These are phyloP conservation scores for Tylochromis polylepis DNA, from an alignment of 2,113 vertebrate species.

Conservation along the genomic window DNA sequence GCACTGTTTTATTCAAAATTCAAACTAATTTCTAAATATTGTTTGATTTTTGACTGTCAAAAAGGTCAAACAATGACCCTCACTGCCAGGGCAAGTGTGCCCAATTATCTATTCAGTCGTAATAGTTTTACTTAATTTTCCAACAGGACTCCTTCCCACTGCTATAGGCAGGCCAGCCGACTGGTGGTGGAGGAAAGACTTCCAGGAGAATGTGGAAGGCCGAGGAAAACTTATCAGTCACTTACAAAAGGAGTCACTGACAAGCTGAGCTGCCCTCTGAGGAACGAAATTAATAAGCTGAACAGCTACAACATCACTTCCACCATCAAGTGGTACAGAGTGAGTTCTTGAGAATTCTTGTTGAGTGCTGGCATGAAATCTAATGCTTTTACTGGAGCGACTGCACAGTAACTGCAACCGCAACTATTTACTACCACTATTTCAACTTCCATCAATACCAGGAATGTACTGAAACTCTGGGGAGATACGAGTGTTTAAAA, in stretches of 20 bases:
- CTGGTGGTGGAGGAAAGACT: slow-evolving; percentile 35
- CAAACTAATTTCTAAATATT: too few species aligned
- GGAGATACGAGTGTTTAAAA: not conserved
- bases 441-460: not conserved
- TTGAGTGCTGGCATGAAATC: not conserved
- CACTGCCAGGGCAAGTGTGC: too few species aligned
- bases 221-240: rapidly evolving
- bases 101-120: not conserved
- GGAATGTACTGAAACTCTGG: not conserved
- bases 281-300: slow-evolving; percentile 60
- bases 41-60: too few species aligned
- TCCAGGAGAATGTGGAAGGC: slow-evolving; percentile 26
- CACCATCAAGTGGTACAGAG: slow-evolving; percentile 82
- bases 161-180: slow-evolving; percentile 45
- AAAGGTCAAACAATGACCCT: too few species aligned
- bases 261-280: slow-evolving; percentile 75
- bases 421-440: not conserved
- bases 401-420: not conserved
- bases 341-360: slow-evolving; percentile 41
- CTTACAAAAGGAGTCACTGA: slow-evolving; percentile 30
- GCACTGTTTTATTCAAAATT: too few species aligned
- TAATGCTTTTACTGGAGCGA: not conserved
- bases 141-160: slow-evolving; percentile 51
- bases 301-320: slow-evolving; percentile 58
- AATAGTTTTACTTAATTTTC: not conserved